A percentile compares a stretch with the other conserved stretches of the same genome.
phyloP scores from a whole-genome alignment of 2,797 vertebrate species.

The Rhinichthys osculus region DNA sequence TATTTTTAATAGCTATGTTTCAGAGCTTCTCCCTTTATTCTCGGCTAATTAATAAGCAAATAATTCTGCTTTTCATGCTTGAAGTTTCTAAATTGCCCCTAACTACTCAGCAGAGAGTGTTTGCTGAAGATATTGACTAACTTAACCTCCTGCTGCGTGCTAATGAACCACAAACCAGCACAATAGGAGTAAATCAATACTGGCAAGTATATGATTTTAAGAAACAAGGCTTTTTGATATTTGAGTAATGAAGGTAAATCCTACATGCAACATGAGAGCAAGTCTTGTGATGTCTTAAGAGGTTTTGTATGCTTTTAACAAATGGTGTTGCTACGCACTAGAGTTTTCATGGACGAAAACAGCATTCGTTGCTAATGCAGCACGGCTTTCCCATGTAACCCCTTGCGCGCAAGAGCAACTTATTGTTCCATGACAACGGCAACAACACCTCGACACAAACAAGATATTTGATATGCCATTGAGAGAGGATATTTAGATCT shows the following conservation, averaged over 20 bases:
- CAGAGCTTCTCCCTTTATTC: not conserved
- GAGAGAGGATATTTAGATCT: conserved; percentile 36
- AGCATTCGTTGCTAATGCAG: conserved; percentile 31
- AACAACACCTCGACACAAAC: conserved; percentile 40
- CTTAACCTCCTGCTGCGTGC: conserved; percentile 61
- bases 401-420: conserved; percentile 3
- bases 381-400: not conserved
- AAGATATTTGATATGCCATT: conserved; percentile 47
- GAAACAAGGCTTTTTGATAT: conserved; percentile 72
- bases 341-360: not conserved
- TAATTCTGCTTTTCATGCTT: not conserved
- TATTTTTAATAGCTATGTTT: not conserved
- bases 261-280: not conserved
- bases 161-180: conserved; percentile 70
- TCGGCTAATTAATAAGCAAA: not conserved
- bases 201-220: conserved; percentile 69
- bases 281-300: conserved; percentile 14
- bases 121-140: conserved; percentile 69
- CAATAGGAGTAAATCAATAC: conserved; percentile 73
- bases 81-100: conserved; percentile 24
- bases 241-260: conserved; percentile 21
- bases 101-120: conserved; percentile 23
- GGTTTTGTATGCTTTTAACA: not conserved
- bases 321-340: conserved; percentile 28
- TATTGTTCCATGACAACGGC: conserved; percentile 44